These are phyloP conservation scores for Parazoanthus atlanticus DNA, from an alignment of 92 coral and sea anemone genomes.

Conservation along the genomic window DNA sequence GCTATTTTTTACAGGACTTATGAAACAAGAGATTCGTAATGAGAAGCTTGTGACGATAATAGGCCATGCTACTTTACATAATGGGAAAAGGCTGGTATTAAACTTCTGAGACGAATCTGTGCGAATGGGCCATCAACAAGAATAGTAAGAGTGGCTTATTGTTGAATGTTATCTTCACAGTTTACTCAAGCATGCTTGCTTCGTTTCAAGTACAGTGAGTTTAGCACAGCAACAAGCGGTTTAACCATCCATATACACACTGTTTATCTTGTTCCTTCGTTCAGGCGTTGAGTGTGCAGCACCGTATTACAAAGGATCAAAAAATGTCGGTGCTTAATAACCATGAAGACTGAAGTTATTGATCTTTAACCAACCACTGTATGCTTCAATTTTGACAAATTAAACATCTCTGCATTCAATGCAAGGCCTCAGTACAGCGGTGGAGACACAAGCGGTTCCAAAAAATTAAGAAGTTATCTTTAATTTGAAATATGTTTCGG, in stretches of 20 bases:
- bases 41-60: not conserved
- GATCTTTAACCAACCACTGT: not conserved
- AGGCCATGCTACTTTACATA: not conserved
- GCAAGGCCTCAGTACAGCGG: not conserved
- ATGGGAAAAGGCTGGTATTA: not conserved
- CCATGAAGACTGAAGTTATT: not conserved
- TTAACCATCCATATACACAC: constrained; percentile 10
- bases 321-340: constrained; percentile 28
- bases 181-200: not conserved
- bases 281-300: constrained; percentile 6
- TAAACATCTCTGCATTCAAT: not conserved
- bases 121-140: not conserved
- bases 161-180: not conserved
- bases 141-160: too few species aligned
- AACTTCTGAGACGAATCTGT: not conserved
- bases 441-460: not conserved
- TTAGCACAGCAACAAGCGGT: not conserved
- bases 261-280: constrained; percentile 3
- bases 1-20: not conserved
- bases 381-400: not conserved
- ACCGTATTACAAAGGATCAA: constrained; percentile 20
- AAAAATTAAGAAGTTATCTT: not conserved
- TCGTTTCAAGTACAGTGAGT: not conserved
- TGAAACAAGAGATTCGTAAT: too few species aligned
- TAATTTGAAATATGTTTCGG: too few species aligned